These are phyloP conservation scores for Lordiphosa stackelbergi DNA, from an alignment of 1,140 invertebrate genomes.

Conservation along the genomic window DNA sequence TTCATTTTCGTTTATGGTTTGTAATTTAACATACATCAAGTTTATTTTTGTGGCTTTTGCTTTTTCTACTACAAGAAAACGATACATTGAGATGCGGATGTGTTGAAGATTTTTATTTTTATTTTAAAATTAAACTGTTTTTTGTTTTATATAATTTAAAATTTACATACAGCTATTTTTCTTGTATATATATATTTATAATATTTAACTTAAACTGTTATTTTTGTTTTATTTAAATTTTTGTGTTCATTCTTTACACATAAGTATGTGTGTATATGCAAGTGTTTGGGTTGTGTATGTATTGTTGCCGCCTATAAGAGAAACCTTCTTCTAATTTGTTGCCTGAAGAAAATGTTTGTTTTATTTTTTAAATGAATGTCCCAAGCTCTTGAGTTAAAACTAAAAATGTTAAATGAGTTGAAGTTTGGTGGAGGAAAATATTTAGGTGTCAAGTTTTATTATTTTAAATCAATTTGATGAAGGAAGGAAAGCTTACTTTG, in stretches of 20 bases:
- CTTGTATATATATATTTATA: constrained; percentile 45
- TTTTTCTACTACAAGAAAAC: constrained; percentile 56
- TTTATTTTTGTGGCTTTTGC: constrained; percentile 19
- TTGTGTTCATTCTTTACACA: constrained; percentile 24
- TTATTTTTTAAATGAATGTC: constrained; percentile 24
- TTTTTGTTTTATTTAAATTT: too few relatives aligned
- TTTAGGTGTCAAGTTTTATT: too few relatives aligned
- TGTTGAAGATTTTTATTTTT: constrained; percentile 36
- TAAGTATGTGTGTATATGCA: constrained; percentile 37
- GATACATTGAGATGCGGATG: constrained; percentile 65
- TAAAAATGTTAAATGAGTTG: too few relatives aligned
- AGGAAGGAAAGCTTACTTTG: constrained; percentile 13
- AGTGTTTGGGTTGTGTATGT: constrained; percentile 28
- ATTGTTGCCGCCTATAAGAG: constrained; percentile 42
- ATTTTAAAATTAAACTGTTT: constrained; percentile 34
- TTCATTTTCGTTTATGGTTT: constrained; percentile 23
- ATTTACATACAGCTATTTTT: constrained; percentile 68
- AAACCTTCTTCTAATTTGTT: constrained; percentile 50
- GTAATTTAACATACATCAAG: constrained; percentile 47
- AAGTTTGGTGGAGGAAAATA: too few relatives aligned
- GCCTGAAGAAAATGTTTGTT: constrained; percentile 50
- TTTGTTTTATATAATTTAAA: constrained; percentile 52
- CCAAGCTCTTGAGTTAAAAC: constrained; percentile 28
- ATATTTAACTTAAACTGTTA: constrained; percentile 41
- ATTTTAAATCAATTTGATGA: too few relatives aligned